Evolutionary conservation across 2,888 invertebrate species (phyloP).

Genomic region (Drosophila fungiperda): DNA sequence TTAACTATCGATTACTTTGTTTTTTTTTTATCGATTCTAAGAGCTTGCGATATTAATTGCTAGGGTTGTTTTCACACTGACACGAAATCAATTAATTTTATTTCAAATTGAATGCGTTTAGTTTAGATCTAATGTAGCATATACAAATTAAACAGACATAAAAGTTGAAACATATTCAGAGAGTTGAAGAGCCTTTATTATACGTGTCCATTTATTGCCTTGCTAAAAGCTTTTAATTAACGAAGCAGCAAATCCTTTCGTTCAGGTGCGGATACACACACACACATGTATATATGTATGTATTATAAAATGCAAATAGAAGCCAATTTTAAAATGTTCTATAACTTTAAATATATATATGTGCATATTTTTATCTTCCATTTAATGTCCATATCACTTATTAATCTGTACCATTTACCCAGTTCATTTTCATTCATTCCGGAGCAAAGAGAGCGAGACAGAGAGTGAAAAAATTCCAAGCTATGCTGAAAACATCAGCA

Average conservation of each 20-base stretch:
- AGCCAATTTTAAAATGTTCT: not conserved
- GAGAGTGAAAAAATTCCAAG: constrained; percentile 6
- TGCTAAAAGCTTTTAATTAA: not conserved
- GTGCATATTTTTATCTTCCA: not conserved
- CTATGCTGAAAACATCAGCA: constrained; percentile 9
- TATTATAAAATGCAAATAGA: not conserved
- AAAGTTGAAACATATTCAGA: not conserved
- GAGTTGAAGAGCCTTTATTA: not conserved
- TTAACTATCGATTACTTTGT: not conserved
- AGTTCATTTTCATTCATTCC: not conserved
- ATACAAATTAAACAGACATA: not conserved
- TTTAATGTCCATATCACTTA: not conserved
- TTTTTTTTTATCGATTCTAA: not conserved
- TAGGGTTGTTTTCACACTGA: not conserved
- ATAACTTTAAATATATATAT: not conserved
- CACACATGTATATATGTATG: not conserved
- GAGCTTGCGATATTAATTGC: not conserved
- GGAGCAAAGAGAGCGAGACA: not conserved
- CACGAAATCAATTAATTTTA: not conserved
- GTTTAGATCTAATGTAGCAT: not conserved
- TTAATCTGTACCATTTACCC: not conserved
- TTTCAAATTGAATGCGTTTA: not conserved
- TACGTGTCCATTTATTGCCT: not conserved
- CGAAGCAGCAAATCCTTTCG: not conserved
- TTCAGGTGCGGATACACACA: not conserved